Conservation (phyloP, 2,888 invertebrate genomes). For the Drosophila algonquin region DNA sequence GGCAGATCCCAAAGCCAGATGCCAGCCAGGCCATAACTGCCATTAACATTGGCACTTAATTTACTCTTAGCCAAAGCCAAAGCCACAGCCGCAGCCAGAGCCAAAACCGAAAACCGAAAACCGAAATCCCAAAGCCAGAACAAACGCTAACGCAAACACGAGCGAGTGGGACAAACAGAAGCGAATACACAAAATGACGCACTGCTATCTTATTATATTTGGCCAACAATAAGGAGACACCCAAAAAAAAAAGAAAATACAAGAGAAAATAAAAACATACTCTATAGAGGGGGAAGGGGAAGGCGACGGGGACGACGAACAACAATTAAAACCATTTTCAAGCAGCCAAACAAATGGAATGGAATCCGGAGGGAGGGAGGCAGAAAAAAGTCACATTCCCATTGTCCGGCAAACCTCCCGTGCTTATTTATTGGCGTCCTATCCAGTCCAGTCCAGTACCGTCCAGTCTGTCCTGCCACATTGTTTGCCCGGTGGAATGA, state of each 20-base stretch:
- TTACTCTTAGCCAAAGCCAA: constrained; percentile 64
- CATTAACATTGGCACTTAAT: constrained; percentile 79
- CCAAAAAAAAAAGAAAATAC: constrained; percentile 32
- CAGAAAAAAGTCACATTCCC: constrained; percentile 43
- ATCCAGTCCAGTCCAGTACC: constrained; percentile 25
- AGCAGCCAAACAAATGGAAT: constrained; percentile 64
- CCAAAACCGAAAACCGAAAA: constrained; percentile 64
- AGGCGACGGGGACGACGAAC: constrained; percentile 51
- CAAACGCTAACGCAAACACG: constrained; percentile 25
- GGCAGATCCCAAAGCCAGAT: constrained; percentile 69
- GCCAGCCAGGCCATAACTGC: constrained; percentile 73
- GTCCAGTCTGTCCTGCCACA: constrained; percentile 38
- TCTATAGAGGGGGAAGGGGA: constrained; percentile 14
- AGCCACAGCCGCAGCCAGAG: constrained; percentile 62
- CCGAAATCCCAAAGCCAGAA: constrained; percentile 61
- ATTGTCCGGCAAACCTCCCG: constrained; percentile 42
- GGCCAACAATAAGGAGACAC: constrained; percentile 69
- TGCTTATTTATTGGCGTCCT: constrained; percentile 78
- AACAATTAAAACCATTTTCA: constrained; percentile 76
- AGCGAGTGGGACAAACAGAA: constrained; percentile 34
- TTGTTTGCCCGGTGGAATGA: constrained; percentile 64
- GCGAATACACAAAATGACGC: constrained; percentile 65
- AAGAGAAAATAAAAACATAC: constrained; percentile 23
- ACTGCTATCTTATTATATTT: constrained; percentile 73
- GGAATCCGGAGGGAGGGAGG: constrained; percentile 16